Evolutionary conservation across 1,140 invertebrate genomes (phyloP).

Genomic region (Catajapyx aquilonaris): DNA sequence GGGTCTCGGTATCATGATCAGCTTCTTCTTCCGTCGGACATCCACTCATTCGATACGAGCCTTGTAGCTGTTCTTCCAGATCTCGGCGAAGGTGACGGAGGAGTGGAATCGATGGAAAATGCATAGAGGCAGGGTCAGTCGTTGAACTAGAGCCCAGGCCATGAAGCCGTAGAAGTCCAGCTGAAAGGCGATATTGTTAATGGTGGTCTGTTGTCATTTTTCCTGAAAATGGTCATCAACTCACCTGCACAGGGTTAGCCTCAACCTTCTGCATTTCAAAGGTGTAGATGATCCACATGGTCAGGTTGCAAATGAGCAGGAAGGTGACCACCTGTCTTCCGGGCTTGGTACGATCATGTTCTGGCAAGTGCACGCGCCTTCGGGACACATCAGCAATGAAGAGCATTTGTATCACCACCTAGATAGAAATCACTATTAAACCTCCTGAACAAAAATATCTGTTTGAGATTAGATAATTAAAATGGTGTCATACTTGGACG

Average conservation of each 20-base stretch:
- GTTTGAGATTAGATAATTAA: neutral
- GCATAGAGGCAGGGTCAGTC: conserved; percentile 78
- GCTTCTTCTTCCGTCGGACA: too few relatives aligned
- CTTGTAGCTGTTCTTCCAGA: conserved; percentile 96
- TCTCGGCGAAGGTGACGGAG: conserved; percentile 86
- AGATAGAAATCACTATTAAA: conserved; percentile 16
- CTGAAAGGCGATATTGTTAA: conserved; percentile 25
- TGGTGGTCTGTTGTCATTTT: neutral
- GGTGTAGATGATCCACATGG: conserved; percentile 88
- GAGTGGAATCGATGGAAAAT: conserved; percentile 97
- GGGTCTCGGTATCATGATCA: too few relatives aligned
- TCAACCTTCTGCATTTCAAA: conserved; percentile 87
- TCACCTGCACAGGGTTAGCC: conserved; percentile 52
- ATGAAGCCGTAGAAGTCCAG: conserved; percentile 83
- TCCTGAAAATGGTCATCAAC: conserved; percentile 2
- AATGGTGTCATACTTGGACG: conserved; percentile 35
- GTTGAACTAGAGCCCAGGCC: conserved; percentile 83
- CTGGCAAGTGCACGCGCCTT: conserved; percentile 65
- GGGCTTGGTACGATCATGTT: conserved; percentile 81
- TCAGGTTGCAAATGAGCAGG: conserved; percentile 80
- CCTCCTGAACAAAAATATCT: conserved; percentile 7
- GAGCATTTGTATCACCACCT: conserved; percentile 75
- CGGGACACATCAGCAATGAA: conserved; percentile 88
- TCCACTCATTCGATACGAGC: conserved; percentile 63
- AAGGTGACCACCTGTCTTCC: conserved; percentile 89